Evolutionary conservation across 1,140 invertebrate genomes (phyloP), one percentile per base, ranked within the genome.

Genomic region (Luehdorfia chinensis): DNA sequence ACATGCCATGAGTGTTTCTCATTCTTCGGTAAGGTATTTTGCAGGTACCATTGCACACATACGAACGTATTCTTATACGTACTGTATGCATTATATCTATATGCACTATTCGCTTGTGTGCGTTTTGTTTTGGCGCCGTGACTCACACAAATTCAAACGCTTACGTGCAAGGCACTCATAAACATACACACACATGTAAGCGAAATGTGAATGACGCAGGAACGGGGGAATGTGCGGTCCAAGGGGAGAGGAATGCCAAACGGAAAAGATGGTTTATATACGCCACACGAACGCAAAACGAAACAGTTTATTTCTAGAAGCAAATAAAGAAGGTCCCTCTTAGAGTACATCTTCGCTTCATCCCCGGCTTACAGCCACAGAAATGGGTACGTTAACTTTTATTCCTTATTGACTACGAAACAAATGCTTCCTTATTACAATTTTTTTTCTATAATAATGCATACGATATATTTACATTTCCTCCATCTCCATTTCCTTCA

Each of bases 321-420:
- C 68, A 79, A 74, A 77, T 69, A 74, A 67, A 71, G 46, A 59
- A 55, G 60, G 46, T 60, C 57, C 53, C 47, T 46, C 47, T 18
- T 34, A 67, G 57, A 66, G 54, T 36, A 59, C 61, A 55, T 46
- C 19, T 32, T 16, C 47, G 25, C 14, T 41, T 47, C 27, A 36
- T 18, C 28, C 18, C 49, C 65, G 70, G 65, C 70, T 59, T 39
- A 43, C 51, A 60, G 69, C 61, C 64, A 57, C 44, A 58, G 46
- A 9, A 48, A 85, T 85, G 81, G 81, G 81, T 85, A 77, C 45
- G 81, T 83, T 53, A 5, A 58, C 33, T 50, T 64, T 54, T 21
- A n/a, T n/a, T n/a, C n/a, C n/a, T n/a, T n/a, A n/a, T n/a, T n/a
- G n/a, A n/a, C n/a, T n/a, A n/a, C n/a, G n/a, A n/a, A n/a, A n/a